These are phyloP conservation scores for Orius laevigatus DNA, from an alignment of 1,140 invertebrate genomes.

Conservation along the genomic window DNA sequence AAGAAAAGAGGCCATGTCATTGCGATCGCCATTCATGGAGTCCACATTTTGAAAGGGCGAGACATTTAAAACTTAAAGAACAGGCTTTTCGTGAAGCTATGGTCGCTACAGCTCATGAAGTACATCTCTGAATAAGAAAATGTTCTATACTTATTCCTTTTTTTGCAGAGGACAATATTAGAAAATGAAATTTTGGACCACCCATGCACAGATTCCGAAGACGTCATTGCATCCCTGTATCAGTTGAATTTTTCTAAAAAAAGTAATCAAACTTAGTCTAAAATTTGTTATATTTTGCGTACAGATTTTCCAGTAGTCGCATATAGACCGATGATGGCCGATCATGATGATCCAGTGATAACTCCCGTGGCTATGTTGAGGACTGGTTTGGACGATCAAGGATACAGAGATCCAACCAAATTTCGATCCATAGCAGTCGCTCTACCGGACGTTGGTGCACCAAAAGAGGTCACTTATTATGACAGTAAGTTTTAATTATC, in stretches of 20 bases:
- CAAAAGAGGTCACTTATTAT: constrained; percentile 1
- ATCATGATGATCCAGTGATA: constrained; percentile 14
- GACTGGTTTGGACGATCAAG: neutral
- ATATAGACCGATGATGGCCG: constrained; percentile 15
- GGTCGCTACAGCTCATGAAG: constrained; percentile 10
- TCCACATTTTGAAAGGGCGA: constrained; percentile 11
- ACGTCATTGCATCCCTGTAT: constrained; percentile 11
- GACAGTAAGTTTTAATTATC: neutral
- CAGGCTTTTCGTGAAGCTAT: constrained; percentile 14
- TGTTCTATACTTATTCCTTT: too few relatives aligned
- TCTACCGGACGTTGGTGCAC: neutral
- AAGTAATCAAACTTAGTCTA: constrained; percentile 1
- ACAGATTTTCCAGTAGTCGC: constrained; percentile 11
- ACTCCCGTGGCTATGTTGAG: constrained; percentile 15
- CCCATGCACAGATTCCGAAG: constrained; percentile 13
- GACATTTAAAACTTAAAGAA: constrained; percentile 12
- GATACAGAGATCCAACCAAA: constrained; percentile 9
- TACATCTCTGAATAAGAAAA: too few relatives aligned
- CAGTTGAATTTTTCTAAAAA: constrained; percentile 10
- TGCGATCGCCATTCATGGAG: constrained; percentile 13
- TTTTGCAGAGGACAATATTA: constrained; percentile 9
- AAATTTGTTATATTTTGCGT: neutral
- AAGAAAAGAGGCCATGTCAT: constrained; percentile 1
- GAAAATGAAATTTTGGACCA: constrained; percentile 17
- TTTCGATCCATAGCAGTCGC: constrained; percentile 12